These are phyloP conservation scores for Cinclus mexicanus DNA, from an alignment of 2,113 vertebrate species.

Conservation along the genomic window DNA sequence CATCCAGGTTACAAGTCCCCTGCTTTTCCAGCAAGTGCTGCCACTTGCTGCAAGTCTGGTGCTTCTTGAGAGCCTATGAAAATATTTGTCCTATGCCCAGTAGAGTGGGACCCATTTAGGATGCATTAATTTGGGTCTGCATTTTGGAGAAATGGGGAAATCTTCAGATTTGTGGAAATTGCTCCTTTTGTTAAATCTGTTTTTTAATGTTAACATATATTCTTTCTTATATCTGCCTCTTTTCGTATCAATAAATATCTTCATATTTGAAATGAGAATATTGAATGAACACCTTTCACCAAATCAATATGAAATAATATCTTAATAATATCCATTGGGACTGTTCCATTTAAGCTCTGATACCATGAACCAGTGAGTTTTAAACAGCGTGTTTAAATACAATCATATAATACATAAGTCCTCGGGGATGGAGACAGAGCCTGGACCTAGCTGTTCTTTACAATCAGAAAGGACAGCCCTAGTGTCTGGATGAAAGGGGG, in stretches of 20 bases:
- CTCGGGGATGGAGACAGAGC: slow-evolving; percentile 49
- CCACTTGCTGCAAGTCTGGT: background rate
- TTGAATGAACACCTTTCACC: background rate
- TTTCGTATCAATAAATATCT: background rate
- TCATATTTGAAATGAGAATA: background rate
- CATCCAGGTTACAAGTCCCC: background rate
- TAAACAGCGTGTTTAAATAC: slow-evolving; percentile 16
- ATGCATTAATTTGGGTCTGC: background rate
- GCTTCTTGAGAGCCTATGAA: background rate
- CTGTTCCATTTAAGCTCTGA: slow-evolving; percentile 9
- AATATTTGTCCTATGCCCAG: background rate
- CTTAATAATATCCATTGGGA: background rate
- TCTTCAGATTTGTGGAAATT: background rate
- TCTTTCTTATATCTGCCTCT: background rate
- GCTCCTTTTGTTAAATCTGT: background rate
- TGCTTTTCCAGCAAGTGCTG: background rate
- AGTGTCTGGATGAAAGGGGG: background rate
- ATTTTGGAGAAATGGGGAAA: background rate
- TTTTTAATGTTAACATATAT: background rate
- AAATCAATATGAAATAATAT: background rate
- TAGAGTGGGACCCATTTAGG: background rate
- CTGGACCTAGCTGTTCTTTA: slow-evolving; percentile 26
- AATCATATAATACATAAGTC: slow-evolving; percentile 28
- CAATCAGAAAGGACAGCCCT: background rate
- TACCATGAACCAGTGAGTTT: slow-evolving; percentile 32